Evolutionary conservation across 37 sponge, comb jelly and placozoan genomes (phyloP), one percentile per base, ranked within the genome.

Genomic region (Beroe ovata): DNA sequence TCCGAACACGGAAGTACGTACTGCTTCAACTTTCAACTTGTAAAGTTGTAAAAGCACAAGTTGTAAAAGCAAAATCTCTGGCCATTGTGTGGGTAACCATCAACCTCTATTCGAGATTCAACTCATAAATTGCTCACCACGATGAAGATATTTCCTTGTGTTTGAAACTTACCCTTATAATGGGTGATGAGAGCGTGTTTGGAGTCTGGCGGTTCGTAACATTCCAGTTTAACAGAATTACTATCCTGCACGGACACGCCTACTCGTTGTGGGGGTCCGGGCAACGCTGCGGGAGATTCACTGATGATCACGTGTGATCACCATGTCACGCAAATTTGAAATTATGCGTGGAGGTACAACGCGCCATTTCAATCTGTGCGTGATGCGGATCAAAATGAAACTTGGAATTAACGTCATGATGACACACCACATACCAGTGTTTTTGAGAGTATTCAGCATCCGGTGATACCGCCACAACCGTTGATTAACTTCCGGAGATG

Each of bases 171-270:
- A 66, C 69, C 35, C 34, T 33, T 29, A 37, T 66, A 66, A 14
- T 66, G 69, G 16, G 69, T 66, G 33, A 66, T 66, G 69, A 66
- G 69, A 37, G 69, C 25, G 16, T 66, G 69, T 30, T 66, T 66
- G 69, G 32, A 66, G 69, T 66, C 69, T 2, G 69, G 16, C 16
- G 69, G 69, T 37, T 66, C 69, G 36, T 66, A 66, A 30, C 69
- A 66, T 37, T 66, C 69, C 69, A 66, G 36, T 33, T 66, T 66
- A 0, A 66, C 8, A 32, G 32, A 34, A 8, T 18, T 34, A 32
- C 69, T 66, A 30, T 30, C 34, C 32, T 29, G 69, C 18, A 66
- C 69, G 32, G 69, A 66, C 8, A 32, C 69, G 8, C 32, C 14
- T 26, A 66, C 69, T 32, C 69, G 29, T 37, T 61, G 63, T 22